Base-by-base conservation (phyloP, 2,888 invertebrate species). In the Drosophila seclusa region DNA sequence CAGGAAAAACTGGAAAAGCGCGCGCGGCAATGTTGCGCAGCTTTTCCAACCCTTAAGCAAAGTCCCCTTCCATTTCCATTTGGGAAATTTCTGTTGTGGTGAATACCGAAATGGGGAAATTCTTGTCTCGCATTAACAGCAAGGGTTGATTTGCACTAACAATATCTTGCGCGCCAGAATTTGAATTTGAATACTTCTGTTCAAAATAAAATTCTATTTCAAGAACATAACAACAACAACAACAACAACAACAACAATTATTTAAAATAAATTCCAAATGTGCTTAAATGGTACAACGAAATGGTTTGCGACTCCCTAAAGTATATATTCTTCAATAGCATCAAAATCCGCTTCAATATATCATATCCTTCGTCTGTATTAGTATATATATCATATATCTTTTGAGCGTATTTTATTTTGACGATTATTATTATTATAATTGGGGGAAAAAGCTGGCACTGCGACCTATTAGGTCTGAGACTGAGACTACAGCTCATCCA, bases 1-100 rank as follows among this genome's bases (percentile, higher is more conserved):
- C 88, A 85, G 91, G 91, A 91, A 91, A 80, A 80, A 79, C 81
- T 90, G 90, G 91, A 91, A 90, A 77, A 73, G 77, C 86, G 70
- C 63, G 66, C 81, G 59, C 73, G 80, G 77, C 79, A 82, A 82
- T 78, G 78, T 73, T 87, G 85, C 84, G 88, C 89, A 90, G 82
- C 82, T 80, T 78, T 78, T 87, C 89, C 83, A 75, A 86, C 90
- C 91, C 90, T 76, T 89, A 90, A 82, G 60, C 72, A n/a, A 76
- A 85, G 69, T 69, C 69, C 68, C 74, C 68, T 81, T 77, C 78
- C 66, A 72, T 24, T 76, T 32, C 73, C 62, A 66, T 53, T 53
- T 62, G 72, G 76, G 71, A 78, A 78, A 45, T 67, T 78, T 53
- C 2, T 16, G 3, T 10, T n/a, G 34, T 55, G 61, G 50, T 74